A percentile compares a stretch with the other conserved stretches of the same genome.
Conservation (phyloP, 2,113 vertebrate genomes). For the Notarius lentiginosus region DNA sequence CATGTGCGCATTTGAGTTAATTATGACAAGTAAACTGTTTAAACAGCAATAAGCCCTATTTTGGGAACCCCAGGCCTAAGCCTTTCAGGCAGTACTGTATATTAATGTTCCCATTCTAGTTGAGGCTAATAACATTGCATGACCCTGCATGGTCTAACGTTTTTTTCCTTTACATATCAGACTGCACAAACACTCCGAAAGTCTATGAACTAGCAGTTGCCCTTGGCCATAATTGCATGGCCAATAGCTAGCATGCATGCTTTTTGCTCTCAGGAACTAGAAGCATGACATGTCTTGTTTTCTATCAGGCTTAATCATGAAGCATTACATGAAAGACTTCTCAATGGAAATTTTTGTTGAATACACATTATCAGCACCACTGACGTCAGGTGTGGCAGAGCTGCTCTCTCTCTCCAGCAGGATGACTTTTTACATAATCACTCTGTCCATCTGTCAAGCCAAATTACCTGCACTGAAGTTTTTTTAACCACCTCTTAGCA, state of each 20-base stretch:
- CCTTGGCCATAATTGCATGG: not conserved
- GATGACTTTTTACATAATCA: slow-evolving; percentile 59
- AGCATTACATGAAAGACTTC: slow-evolving; percentile 46
- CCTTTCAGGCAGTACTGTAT: not conserved
- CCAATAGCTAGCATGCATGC: not conserved
- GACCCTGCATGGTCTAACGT: not conserved
- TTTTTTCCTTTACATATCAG: not conserved
- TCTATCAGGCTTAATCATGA: slow-evolving; percentile 33
- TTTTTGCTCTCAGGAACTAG: not conserved
- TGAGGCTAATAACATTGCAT: not conserved
- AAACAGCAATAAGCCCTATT: not conserved
- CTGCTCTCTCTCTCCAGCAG: slow-evolving; percentile 51
- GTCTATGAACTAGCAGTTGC: not conserved
- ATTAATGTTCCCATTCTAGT: not conserved
- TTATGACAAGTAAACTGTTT: not conserved
- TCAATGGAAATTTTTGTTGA: slow-evolving; percentile 59
- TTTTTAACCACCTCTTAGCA: slow-evolving; percentile 56
- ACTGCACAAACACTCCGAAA: not conserved
- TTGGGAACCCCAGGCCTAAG: not conserved
- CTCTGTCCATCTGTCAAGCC: slow-evolving; percentile 48
- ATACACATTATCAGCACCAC: slow-evolving; percentile 53
- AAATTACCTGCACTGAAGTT: slow-evolving; percentile 58
- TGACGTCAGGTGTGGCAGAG: slow-evolving; percentile 58
- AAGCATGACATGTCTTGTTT: slow-evolving; percentile 40
- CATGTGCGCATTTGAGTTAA: not conserved